Evolutionary conservation across 2,113 vertebrate species (phyloP), one percentile per base, ranked within the genome.

Genomic region (Isichthys henryi): DNA sequence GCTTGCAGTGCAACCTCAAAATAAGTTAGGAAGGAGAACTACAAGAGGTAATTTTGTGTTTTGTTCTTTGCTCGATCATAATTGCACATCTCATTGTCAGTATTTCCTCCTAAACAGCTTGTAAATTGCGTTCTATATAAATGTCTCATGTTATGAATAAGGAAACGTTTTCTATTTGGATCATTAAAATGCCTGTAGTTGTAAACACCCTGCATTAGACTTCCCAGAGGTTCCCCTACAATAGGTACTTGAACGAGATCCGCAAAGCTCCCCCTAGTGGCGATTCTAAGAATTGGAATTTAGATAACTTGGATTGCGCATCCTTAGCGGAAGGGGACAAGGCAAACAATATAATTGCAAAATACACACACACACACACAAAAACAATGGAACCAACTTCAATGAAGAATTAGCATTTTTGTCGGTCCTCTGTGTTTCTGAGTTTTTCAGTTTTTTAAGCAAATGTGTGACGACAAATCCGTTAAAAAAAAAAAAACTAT

Each of bases 211-310:
- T 50, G 53, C n/a, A 23, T 70, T n/a, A 48, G 7, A 17, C 62
- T 74, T 49, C 74, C 74, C 83, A 86, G 83, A 48, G 31, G 74
- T 80, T 31, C 2, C 3, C 27, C 17, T 50, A 50, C 83, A 27
- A 23, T 50, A 27, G 45, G 45, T 43, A 80, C 15, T 31, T 70
- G 89, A 58, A 77, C 2, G 66, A 91, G 27, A 86, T 86, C 56
- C 80, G 58, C n/a, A 19, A 91, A 87, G 88, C 93, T 93, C 94
- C 95, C 92, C 92, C 94, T 74, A 90, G 94, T 94, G 94, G 94
- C 88, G 89, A 8, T 85, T 90, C 43, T n/a, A 62, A 45, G 83
- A 87, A 27, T 27, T 84, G 45, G n/a, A 19, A 84, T 48, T 23
- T 21, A 45, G n/a, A 48, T 46, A 17, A 31, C 27, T 39, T 62